Percentiles rank a stretch among this genome's conserved stretches.
These are phyloP conservation scores for Bungarus multicinctus DNA, from an alignment of 2,113 vertebrate species.

Conservation along the genomic window DNA sequence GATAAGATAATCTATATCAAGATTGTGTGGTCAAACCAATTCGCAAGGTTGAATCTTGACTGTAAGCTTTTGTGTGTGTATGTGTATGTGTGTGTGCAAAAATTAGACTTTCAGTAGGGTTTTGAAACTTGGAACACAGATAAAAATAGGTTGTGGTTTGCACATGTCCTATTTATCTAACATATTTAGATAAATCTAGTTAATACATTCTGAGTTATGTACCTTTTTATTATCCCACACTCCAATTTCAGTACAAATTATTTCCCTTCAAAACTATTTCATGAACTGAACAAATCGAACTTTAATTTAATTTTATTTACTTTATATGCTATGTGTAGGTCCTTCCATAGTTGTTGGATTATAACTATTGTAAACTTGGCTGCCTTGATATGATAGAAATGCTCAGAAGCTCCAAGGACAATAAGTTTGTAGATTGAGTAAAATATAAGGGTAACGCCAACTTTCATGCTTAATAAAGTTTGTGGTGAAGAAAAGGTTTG, in stretches of 20 bases:
- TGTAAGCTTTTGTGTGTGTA: not conserved
- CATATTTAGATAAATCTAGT: not conserved
- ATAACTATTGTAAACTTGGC: not conserved
- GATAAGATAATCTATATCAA: rapidly evolving
- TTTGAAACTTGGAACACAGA: slow-evolving; percentile 38
- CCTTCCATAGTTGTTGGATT: not conserved
- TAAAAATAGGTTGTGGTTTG: not conserved
- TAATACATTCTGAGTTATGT: not conserved
- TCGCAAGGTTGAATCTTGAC: not conserved
- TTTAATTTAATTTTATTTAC: not conserved
- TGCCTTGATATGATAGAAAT: not conserved
- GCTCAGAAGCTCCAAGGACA: not conserved
- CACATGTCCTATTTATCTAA: not conserved
- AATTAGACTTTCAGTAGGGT: not conserved
- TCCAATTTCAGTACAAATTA: not conserved
- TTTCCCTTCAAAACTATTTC: not conserved
- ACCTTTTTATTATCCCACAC: not conserved
- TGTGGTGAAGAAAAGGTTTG: not conserved
- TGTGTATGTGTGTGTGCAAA: not conserved
- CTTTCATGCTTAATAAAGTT: not conserved
- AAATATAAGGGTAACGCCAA: not conserved
- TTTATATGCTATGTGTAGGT: not conserved
- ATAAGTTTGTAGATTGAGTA: not conserved
- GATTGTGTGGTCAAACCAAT: not conserved
- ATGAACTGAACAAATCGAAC: not conserved